Percentiles rank a stretch among this genome's conserved stretches.
Conservation (phyloP, 2,797 vertebrate species). For the Sebastes flavidus region DNA sequence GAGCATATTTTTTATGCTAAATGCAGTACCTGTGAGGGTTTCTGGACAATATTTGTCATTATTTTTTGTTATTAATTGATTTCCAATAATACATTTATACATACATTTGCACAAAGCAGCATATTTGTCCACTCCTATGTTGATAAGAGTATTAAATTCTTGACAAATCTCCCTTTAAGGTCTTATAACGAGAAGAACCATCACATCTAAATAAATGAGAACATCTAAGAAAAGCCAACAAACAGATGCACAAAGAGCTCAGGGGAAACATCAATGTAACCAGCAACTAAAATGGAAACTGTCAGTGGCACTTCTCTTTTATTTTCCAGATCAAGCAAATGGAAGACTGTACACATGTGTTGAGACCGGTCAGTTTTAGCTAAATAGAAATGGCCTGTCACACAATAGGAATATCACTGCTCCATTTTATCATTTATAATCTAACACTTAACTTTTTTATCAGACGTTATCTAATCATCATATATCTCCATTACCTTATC, state of each 20-base stretch:
- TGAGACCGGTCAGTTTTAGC: conserved; percentile 1
- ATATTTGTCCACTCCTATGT: too few relatives aligned
- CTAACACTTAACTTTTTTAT: not conserved
- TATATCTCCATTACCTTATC: conserved; percentile 17
- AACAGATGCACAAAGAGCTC: not conserved
- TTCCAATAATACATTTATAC: too few relatives aligned
- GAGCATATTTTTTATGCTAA: too few relatives aligned
- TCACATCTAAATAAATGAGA: not conserved
- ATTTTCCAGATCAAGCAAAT: conserved; percentile 25
- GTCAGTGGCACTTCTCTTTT: conserved; percentile 11
- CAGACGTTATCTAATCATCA: conserved; percentile 6
- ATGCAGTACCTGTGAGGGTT: too few relatives aligned
- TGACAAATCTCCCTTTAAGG: too few relatives aligned
- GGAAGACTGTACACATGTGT: conserved; percentile 4
- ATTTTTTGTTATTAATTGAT: too few relatives aligned
- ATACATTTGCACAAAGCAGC: too few relatives aligned
- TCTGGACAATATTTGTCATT: too few relatives aligned
- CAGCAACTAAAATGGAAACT: conserved; percentile 32
- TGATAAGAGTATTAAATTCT: too few relatives aligned
- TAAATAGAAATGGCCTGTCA: not conserved
- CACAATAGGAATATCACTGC: not conserved
- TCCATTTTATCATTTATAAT: not conserved
- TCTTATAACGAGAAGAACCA: too few relatives aligned
- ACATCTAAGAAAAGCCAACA: not conserved
- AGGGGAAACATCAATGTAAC: not conserved